Evolutionary conservation across 2,797 vertebrate genomes (phyloP).

Genomic region (Melanotaenia nigrans): DNA sequence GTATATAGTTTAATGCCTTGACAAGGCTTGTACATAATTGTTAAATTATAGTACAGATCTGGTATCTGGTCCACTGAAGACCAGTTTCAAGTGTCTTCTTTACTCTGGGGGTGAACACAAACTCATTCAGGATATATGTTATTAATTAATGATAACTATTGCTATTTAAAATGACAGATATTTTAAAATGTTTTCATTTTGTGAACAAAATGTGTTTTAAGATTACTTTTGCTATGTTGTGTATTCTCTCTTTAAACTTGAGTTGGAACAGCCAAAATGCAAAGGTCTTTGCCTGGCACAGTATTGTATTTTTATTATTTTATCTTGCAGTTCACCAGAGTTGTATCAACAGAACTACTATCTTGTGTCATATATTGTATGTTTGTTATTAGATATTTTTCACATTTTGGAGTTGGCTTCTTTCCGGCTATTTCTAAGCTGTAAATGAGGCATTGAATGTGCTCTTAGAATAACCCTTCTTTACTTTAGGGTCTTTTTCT

Average conservation of each 20-base stretch:
- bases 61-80: constrained; percentile 74
- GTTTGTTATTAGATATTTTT: constrained; percentile 67
- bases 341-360: constrained; percentile 65
- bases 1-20: constrained; percentile 62
- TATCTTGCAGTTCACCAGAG: constrained; percentile 64
- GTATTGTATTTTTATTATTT: constrained; percentile 76
- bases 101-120: constrained; percentile 60
- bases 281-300: constrained; percentile 70
- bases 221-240: constrained; percentile 59
- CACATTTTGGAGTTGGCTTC: constrained; percentile 74
- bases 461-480: constrained; percentile 68
- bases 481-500: constrained; percentile 54
- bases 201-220: constrained; percentile 74
- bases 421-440: constrained; percentile 64
- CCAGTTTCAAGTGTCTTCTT: constrained; percentile 77
- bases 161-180: constrained; percentile 73
- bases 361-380: constrained; percentile 67
- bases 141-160: constrained; percentile 61
- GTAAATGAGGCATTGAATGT: constrained; percentile 79
- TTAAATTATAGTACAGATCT: constrained; percentile 73
- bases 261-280: constrained; percentile 69
- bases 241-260: constrained; percentile 51
- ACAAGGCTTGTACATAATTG: constrained; percentile 75
- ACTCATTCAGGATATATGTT: constrained; percentile 71
- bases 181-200: constrained; percentile 69